phyloP scores from a whole-genome alignment of 30 jellyfish, hydroid and myxozoan species.

The Turritopsis dohrnii region DNA sequence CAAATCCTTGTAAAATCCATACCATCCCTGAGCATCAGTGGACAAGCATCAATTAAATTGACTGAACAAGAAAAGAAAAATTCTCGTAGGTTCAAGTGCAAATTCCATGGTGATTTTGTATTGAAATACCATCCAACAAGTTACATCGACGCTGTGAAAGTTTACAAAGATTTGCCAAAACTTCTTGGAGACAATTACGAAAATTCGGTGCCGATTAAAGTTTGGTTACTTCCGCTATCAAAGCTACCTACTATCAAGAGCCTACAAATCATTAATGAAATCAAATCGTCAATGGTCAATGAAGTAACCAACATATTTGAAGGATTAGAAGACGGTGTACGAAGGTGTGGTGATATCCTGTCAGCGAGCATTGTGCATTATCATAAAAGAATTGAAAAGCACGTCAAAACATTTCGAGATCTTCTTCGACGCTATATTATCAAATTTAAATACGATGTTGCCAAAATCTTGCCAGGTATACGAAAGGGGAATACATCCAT shows the following conservation, averaged over 20 bases:
- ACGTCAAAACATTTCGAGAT: background rate
- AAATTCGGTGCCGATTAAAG: background rate
- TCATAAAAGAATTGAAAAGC: background rate
- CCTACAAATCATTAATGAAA: background rate
- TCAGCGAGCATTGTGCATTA: background rate
- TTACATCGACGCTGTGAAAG: background rate
- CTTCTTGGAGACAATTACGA: conserved; percentile 13
- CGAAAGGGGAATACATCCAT: background rate
- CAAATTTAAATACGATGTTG: background rate
- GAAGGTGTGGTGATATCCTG: background rate
- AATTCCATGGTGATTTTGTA: conserved; percentile 10
- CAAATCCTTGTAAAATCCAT: background rate
- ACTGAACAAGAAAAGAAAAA: background rate
- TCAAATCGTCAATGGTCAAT: background rate
- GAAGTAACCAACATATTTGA: background rate
- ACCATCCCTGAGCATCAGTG: background rate
- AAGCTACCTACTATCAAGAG: background rate
- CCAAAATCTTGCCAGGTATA: background rate
- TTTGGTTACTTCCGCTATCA: background rate
- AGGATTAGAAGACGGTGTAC: background rate
- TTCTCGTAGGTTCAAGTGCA: background rate
- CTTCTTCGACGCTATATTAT: background rate
- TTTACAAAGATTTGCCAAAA: background rate
- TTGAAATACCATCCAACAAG: background rate
- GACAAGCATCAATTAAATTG: background rate